Base-by-base conservation (phyloP, 2,113 vertebrate species). In the Leiothrix lutea region DNA sequence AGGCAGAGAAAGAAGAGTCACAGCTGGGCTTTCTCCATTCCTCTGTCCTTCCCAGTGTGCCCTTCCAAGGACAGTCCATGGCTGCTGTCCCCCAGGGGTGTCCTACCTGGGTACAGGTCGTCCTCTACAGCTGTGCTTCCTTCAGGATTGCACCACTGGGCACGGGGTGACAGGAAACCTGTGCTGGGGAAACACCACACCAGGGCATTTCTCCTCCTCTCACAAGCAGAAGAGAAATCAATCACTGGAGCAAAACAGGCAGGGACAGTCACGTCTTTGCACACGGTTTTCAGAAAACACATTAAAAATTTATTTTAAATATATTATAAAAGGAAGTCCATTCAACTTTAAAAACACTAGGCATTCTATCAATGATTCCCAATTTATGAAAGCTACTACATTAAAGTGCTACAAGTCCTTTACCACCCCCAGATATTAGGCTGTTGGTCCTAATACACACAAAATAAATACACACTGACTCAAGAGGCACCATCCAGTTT, bases 281-380 rank as follows among this genome's bases (percentile, higher is more conserved):
- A 96, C 87, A 92, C 33, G 35, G 58, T 36, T 92, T 89, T 97
- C 92, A 97, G 96, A 97, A 98, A 98, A 97, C 96, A 97, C 89
- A 97, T 96, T 96, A 97, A 95, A 98, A 97, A 96, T 97, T 96
- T 97, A 97, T 90, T 73, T 98, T 95, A 97, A 94, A 94, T 96
- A 96, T 97, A 96, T 97, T 97, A 97, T 48, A 96, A 96, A 97
- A 97, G 92, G 95, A 96, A 93, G 92, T 94, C 88, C 82, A 95
- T 96, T 88, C 95, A 94, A 86, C 90, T 94, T 92, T 94, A 96
- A 94, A 97, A 98, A 97, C 97, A 97, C 95, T 74, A 96, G 82
- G 93, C 89, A 86, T 95, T 85, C 70, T 75, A 90, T 95, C 96
- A 93, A 96, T 95, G 92, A 87, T 67, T 94, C 91, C 80, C 56